phyloP scores from a whole-genome alignment of 64 coral and sea anemone genomes.

The Montipora capricornis region DNA sequence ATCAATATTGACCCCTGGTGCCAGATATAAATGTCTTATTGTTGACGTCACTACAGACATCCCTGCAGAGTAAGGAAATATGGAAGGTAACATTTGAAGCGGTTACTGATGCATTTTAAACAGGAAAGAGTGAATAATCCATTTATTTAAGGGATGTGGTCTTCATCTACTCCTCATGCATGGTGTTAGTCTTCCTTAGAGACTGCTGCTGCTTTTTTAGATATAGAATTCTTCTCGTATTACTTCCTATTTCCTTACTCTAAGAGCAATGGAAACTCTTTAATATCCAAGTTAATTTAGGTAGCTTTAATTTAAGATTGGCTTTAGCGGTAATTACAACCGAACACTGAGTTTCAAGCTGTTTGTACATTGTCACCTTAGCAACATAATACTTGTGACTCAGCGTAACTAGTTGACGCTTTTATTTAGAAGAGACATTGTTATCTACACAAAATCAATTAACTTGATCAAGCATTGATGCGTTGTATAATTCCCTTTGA shows the following conservation, averaged over 20 bases:
- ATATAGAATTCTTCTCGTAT: neutral
- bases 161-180: neutral
- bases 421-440: neutral
- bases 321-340: conserved; percentile 4
- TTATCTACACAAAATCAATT: conserved; percentile 61
- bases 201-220: neutral
- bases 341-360: neutral
- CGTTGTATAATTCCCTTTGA: conserved; percentile 3
- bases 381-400: conserved; percentile 49
- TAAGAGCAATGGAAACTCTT: neutral
- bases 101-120: neutral
- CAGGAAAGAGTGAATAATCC: conserved; percentile 1
- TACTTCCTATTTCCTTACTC: neutral
- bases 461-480: conserved; percentile 52
- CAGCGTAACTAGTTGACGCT: conserved; percentile 9
- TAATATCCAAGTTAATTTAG: neutral
- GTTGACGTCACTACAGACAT: conserved; percentile 21
- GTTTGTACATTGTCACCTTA: conserved; percentile 10
- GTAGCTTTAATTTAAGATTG: conserved; percentile 1
- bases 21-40: conserved; percentile 9
- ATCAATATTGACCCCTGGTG: neutral
- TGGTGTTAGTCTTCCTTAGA: neutral
- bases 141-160: neutral
- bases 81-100: too few relatives aligned
- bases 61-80: conserved; percentile 14